Evolutionary conservation across 2,113 vertebrate species (phyloP).

Genomic region (Microcebus ravelobensis): DNA sequence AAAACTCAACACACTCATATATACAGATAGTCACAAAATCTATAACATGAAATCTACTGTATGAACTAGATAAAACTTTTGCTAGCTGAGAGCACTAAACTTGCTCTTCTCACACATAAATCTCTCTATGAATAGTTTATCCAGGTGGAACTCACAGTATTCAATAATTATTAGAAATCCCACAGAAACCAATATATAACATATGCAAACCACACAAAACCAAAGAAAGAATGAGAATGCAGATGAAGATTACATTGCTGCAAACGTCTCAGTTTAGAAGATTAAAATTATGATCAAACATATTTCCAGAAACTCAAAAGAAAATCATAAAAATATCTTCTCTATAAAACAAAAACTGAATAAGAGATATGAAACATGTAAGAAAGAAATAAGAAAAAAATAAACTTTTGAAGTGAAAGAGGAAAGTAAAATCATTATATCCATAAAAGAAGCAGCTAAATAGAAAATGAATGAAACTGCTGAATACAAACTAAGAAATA

Average conservation of each 20-base stretch:
- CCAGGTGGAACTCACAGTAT: neutral
- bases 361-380: neutral
- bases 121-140: neutral
- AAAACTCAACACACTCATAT: neutral
- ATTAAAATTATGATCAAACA: neutral
- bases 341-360: neutral
- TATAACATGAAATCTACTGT: neutral
- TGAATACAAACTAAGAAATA: neutral
- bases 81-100: no score
- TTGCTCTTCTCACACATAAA: neutral
- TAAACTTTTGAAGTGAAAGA: neutral
- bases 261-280: neutral
- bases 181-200: neutral
- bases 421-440: neutral
- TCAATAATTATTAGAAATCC: neutral
- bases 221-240: neutral
- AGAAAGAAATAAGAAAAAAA: neutral
- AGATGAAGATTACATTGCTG: neutral
- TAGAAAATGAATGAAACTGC: neutral
- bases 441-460: neutral
- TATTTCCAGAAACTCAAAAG: neutral
- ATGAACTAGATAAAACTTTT: neutral
- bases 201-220: neutral
- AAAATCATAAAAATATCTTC: neutral
- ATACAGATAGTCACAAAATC: neutral